phyloP scores from a whole-genome alignment of 2,113 vertebrate species.

The Ivindomyrus marchei region DNA sequence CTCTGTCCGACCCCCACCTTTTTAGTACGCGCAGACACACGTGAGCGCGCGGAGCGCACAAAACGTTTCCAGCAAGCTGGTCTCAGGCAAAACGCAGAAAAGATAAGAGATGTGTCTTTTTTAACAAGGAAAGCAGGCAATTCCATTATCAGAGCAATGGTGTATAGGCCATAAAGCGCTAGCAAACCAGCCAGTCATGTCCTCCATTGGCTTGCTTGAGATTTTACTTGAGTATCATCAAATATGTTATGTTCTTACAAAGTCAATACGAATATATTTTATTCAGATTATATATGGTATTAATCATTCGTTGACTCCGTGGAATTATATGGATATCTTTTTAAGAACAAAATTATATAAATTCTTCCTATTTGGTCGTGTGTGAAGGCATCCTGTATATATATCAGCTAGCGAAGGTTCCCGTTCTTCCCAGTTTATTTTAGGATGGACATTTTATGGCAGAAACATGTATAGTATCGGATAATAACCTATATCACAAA shows the following conservation, averaged over 20 bases:
- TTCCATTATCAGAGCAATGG: constrained; percentile 57
- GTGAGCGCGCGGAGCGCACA: constrained; percentile 20
- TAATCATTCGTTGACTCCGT: not conserved
- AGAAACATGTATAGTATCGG: not conserved
- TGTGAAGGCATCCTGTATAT: not conserved
- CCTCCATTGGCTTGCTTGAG: constrained; percentile 46
- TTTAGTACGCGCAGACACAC: constrained; percentile 27
- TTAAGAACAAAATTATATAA: not conserved
- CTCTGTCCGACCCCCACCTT: constrained; percentile 48
- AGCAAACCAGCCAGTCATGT: constrained; percentile 47
- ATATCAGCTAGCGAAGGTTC: not conserved
- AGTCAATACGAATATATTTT: constrained; percentile 8
- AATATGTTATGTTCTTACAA: constrained; percentile 36
- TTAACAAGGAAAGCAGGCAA: constrained; percentile 51
- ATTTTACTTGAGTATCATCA: constrained; percentile 35
- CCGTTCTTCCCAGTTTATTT: not conserved
- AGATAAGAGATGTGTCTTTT: constrained; percentile 62
- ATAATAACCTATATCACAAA: constrained; percentile 45
- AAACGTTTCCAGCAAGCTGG: constrained; percentile 46
- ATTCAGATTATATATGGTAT: not conserved
- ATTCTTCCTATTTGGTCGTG: not conserved
- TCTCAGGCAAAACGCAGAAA: constrained; percentile 55
- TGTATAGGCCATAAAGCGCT: constrained; percentile 60
- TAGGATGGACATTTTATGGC: not conserved
- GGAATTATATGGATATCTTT: not conserved